Conservation (phyloP, 2,797 vertebrate genomes). For the Scolopax bukidnonensis region DNA sequence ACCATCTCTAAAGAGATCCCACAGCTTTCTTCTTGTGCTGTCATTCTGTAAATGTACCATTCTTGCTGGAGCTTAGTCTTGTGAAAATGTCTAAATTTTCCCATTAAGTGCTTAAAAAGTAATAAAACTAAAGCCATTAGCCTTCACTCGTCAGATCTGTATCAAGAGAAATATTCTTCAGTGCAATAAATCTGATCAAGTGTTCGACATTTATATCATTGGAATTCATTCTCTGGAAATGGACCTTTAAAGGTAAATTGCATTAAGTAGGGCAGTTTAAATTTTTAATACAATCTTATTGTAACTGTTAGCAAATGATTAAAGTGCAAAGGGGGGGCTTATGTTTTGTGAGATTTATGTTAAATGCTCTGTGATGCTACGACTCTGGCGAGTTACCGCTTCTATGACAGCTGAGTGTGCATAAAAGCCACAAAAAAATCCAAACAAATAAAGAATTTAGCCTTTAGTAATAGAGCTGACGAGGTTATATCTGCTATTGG, state of each 20-base stretch:
- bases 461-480: neutral
- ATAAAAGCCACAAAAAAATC: neutral
- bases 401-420: neutral
- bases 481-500: neutral
- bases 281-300: slow-evolving; percentile 92
- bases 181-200: slow-evolving; percentile 87
- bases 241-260: slow-evolving; percentile 91
- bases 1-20: neutral
- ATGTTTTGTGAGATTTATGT: slow-evolving; percentile 73
- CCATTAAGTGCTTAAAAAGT: slow-evolving; percentile 83
- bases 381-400: neutral
- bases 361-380: slow-evolving; percentile 37
- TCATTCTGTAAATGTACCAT: slow-evolving; percentile 48
- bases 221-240: slow-evolving; percentile 80
- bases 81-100: slow-evolving; percentile 79
- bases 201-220: slow-evolving; percentile 80
- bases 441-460: neutral
- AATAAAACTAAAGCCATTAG: slow-evolving; percentile 81
- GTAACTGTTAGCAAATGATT: slow-evolving; percentile 91
- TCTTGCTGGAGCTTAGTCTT: slow-evolving; percentile 63
- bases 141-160: slow-evolving; percentile 70
- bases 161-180: slow-evolving; percentile 74
- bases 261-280: slow-evolving; percentile 88
- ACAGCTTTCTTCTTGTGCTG: neutral
- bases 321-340: slow-evolving; percentile 72